phyloP scores from a whole-genome alignment of 2,888 invertebrate species.

The Enchytraeus crypticus region DNA sequence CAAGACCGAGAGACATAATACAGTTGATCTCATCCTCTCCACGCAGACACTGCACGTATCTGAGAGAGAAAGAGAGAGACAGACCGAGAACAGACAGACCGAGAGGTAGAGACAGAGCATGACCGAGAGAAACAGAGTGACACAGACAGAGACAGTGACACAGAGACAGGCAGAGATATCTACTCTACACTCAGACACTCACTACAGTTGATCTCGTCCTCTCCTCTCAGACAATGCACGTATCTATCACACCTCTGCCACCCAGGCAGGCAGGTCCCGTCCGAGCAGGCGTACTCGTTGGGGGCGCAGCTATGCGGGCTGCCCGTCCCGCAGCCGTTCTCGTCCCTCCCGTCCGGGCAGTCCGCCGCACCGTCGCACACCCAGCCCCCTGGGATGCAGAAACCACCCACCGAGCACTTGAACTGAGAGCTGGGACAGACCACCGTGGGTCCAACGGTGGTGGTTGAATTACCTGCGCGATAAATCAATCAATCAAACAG shows the following conservation, averaged over 20 bases:
- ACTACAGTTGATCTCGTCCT: slow-evolving; percentile 18
- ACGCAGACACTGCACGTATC: too few species aligned
- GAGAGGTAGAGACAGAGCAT: too few species aligned
- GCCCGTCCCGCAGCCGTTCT: neutral
- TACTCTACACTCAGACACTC: too few species aligned
- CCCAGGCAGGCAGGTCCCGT: slow-evolving; percentile 32
- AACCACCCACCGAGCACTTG: neutral
- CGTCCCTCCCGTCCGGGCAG: slow-evolving; percentile 16
- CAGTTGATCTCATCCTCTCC: too few species aligned
- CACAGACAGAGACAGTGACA: too few species aligned
- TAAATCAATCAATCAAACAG: too few species aligned
- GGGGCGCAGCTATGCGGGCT: slow-evolving; percentile 51
- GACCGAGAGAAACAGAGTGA: too few species aligned
- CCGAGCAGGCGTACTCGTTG: slow-evolving; percentile 51
- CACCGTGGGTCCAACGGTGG: neutral
- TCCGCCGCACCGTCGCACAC: slow-evolving; percentile 13
- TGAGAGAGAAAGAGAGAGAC: too few species aligned
- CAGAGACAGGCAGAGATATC: too few species aligned
- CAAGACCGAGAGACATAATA: slow-evolving; percentile 14
- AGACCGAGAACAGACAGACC: too few species aligned
- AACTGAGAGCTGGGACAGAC: slow-evolving; percentile 1
- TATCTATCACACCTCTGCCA: slow-evolving; percentile 28
- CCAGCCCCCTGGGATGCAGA: slow-evolving; percentile 5
- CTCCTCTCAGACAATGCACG: slow-evolving; percentile 24
- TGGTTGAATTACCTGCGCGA: neutral